Evolutionary conservation across 2,888 invertebrate genomes (phyloP), one percentile per base, ranked within the genome.

Genomic region (Drosophila subsilvestris): DNA sequence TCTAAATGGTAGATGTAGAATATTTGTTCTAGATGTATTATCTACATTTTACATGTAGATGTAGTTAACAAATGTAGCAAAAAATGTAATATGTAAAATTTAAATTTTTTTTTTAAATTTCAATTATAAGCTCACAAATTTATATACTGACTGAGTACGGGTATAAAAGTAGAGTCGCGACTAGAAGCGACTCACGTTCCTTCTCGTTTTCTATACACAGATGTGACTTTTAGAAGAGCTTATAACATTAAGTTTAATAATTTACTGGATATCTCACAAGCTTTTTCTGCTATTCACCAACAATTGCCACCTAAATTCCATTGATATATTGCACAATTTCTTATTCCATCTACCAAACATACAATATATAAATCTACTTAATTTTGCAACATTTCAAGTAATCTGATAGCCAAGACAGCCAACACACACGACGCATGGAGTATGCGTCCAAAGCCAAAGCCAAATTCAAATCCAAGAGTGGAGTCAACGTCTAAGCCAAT

Each of bases 311-410:
- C 17, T 17, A 10, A 44, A 12, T 44, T 17, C 17, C 43, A 9
- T 27, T 56, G 29, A 12, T 14, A 49, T 25, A 10, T n/a, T 22
- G 22, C 57, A 47, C 47, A 42, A 42, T 17, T 42, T 47, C 43
- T 48, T 8, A 20, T 37, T 25, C 65, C 65, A 67, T 66, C 67
- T 44, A 25, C 32, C 65, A 37, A 5, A 12, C 57, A 57, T 67
- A 10, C 3, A 2, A 7, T 43, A 50, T 37, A 44, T 56, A 68
- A 49, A 50, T 68, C 66, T 68, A 18, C 45, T 45, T 45, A 68
- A 67, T 67, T 67, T 67, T 57, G 66, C 66, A 68, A 67, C 57
- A 68, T 68, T 69, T 68, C 66, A 68, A 57, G 66, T 57, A 67
- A 67, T 67, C 69, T 44, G 66, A 67, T 67, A 61, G 61, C 37